phyloP scores from a whole-genome alignment of 2,888 invertebrate genomes.

The Cantharis lateralis region DNA sequence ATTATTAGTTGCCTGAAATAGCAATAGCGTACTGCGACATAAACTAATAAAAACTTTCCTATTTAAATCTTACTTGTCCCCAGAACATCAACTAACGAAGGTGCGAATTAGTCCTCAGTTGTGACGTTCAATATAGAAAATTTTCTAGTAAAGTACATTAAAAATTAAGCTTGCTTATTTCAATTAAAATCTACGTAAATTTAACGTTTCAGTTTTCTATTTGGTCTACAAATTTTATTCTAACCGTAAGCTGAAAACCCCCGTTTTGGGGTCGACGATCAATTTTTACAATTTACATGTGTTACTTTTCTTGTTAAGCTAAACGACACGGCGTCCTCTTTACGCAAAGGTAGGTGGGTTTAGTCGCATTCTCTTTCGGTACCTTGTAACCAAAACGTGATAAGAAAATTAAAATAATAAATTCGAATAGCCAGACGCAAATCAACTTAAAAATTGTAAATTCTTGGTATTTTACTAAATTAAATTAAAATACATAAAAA shows the following conservation, averaged over 20 bases:
- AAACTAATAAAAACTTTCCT: neutral
- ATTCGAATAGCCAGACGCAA: neutral
- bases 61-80: neutral
- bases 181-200: conserved; percentile 11
- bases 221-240: neutral
- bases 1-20: neutral
- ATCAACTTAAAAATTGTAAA: neutral
- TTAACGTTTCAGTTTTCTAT: neutral
- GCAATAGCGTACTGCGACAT: neutral
- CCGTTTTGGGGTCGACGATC: neutral
- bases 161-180: conserved; percentile 4
- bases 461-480: neutral
- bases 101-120: conserved; percentile 11
- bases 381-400: neutral
- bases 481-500: neutral
- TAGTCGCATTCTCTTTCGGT: neutral
- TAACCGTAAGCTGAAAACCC: neutral
- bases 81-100: neutral
- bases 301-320: neutral
- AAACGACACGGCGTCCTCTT: neutral
- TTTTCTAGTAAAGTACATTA: conserved; percentile 12
- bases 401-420: neutral
- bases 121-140: conserved; percentile 15
- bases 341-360: neutral
- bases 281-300: neutral